phyloP scores from a whole-genome alignment of 37 sponge, comb jelly and placozoan species.

The Beroe ovata region DNA sequence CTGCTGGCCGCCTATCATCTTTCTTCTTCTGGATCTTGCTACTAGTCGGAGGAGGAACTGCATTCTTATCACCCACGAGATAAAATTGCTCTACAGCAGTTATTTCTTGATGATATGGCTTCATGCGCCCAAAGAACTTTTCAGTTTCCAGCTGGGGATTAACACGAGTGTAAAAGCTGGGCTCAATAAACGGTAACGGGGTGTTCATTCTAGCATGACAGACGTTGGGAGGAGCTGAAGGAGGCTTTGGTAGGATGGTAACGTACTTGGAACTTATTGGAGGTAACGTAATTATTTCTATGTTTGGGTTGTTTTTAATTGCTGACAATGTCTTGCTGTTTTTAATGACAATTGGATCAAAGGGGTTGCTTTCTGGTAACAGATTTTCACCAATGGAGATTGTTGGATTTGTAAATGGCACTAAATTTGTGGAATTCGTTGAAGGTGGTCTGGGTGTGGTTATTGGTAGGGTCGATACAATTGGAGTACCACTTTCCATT shows the following conservation, averaged over 20 bases:
- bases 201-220: too few species aligned
- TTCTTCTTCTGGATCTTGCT: background rate
- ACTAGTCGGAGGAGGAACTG: background rate
- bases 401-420: too few species aligned
- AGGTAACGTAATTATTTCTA: constrained; percentile 12
- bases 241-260: background rate
- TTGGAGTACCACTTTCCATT: too few species aligned
- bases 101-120: constrained; percentile 25
- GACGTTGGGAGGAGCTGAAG: background rate
- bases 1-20: background rate
- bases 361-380: background rate
- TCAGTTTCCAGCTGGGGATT: constrained; percentile 14
- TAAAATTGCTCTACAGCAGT: constrained; percentile 14
- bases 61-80: background rate
- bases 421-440: too few species aligned
- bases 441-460: too few species aligned
- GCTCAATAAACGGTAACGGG: background rate
- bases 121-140: constrained; percentile 13
- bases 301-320: background rate
- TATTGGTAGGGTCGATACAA: too few species aligned
- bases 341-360: constrained; percentile 18
- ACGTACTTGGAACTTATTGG: background rate
- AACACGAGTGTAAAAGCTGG: background rate
- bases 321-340: background rate
- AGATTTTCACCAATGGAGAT: too few species aligned